Evolutionary conservation across 2,888 invertebrate genomes (phyloP).

Genomic region (Odontocolon sp.): DNA sequence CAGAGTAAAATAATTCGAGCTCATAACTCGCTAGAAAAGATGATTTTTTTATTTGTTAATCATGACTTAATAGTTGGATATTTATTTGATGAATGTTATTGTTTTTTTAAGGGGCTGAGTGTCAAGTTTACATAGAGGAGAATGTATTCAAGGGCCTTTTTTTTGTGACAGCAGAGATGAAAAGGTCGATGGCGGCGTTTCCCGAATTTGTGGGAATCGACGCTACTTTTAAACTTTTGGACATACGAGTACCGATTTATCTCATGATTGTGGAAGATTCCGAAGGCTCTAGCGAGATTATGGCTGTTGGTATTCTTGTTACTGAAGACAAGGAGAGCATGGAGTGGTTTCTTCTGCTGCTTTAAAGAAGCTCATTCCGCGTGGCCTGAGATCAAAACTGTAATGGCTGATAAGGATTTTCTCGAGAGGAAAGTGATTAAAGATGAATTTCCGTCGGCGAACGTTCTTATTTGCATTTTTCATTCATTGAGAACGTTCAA

Average conservation of each 20-base stretch:
- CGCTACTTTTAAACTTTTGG: slow-evolving; percentile 53
- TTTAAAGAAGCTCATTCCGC: slow-evolving; percentile 50
- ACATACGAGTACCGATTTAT: slow-evolving; percentile 55
- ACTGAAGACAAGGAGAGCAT: slow-evolving; percentile 52
- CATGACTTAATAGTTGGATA: too few relatives aligned
- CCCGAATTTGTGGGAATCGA: slow-evolving; percentile 61
- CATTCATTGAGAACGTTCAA: slow-evolving; percentile 60
- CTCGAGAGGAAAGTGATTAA: slow-evolving; percentile 53
- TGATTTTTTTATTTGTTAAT: too few relatives aligned
- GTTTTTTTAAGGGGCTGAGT: slow-evolving; percentile 23
- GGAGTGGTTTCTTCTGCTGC: slow-evolving; percentile 43
- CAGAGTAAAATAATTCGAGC: too few relatives aligned
- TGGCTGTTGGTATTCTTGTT: slow-evolving; percentile 50
- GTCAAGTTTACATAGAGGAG: slow-evolving; percentile 19
- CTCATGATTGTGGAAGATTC: slow-evolving; percentile 58
- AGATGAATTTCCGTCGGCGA: slow-evolving; percentile 52
- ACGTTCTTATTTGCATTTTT: slow-evolving; percentile 54
- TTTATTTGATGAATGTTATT: not conserved
- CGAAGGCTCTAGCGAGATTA: slow-evolving; percentile 53
- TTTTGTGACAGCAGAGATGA: slow-evolving; percentile 46
- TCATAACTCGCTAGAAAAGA: too few relatives aligned
- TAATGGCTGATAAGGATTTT: slow-evolving; percentile 63
- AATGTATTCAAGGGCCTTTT: slow-evolving; percentile 47
- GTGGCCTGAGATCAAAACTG: slow-evolving; percentile 47
- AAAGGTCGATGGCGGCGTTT: slow-evolving; percentile 49